Evolutionary conservation across 2,888 invertebrate species (phyloP), one percentile per base, ranked within the genome.

Genomic region (Ornithoptera priamus): DNA sequence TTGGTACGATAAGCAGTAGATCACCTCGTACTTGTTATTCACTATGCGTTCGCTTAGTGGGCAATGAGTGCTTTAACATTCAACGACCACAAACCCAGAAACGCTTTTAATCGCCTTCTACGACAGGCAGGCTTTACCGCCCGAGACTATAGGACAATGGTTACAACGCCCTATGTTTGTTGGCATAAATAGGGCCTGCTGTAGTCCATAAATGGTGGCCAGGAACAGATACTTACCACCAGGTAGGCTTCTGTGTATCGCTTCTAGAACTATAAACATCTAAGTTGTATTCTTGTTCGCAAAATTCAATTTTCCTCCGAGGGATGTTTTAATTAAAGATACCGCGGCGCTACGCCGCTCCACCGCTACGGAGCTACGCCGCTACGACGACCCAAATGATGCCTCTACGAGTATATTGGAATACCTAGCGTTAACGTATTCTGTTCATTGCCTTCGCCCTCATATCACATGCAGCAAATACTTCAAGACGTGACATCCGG

Each of bases 251-350:
- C 15, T 8, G n/a, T 56, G 4, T 56, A 56, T 56, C 56, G 8
- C 56, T 20, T 56, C 56, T 20, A 56, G 56, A 7, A 56, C n/a
- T 20, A 56, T 20, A 56, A n/a, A 20, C 15, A 56, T 56, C 56
- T 56, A 56, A 56, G 59, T 63, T 62, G 63, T 61, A 24, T 69
- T 70, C 75, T 69, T 63, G 75, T 72, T 71, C 71, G 67, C 73
- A 76, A 76, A 77, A 78, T 78, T 79, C 74, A 78, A 77, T 79
- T 76, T 75, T 74, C 75, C 73, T 72, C 65, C 22, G 65, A 62
- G 75, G 73, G 71, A 71, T 72, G 71, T 72, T 75, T 75, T 77
- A 79, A 80, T 79, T 79, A 78, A 76, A 76, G 76, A 76, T 72
- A 68, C 68, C 70, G 59, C 66, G 70, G 69, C 53, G 72, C 68